Evolutionary conservation across 2,113 vertebrate species (phyloP), one percentile per base, ranked within the genome.

Genomic region (Mormyrus iriodes): DNA sequence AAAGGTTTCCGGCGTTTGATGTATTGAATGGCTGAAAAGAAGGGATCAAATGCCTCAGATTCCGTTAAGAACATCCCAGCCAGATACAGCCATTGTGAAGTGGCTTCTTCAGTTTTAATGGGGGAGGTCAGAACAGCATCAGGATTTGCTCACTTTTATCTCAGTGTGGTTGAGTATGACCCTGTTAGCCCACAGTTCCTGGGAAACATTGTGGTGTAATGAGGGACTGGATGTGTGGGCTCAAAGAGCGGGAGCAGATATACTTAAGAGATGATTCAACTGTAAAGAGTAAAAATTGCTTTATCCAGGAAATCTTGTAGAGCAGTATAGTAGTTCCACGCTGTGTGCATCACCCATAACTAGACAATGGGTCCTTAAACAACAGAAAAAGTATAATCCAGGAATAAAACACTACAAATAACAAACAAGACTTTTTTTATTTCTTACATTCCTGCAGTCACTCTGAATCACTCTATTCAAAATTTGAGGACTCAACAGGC

Each of bases 141-240:
- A 46, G 9, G 82, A 84, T 84, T 84, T 84, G 48, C 82, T 46
- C 42, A 84, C 82, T 84, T 84, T 84, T 84, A 42, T 79, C 73
- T 42, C 73, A 79, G 73, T 35, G 15, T 79, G 73, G 35, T 79
- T 79, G 12, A 79, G 73, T 42, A n/a, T 84, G 82, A 84, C 82
- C 82, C 82, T 48, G 24, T 84, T 46, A 84, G 17, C 42, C 82
- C 44, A 84, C 44, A 48, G 82, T 84, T 44, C 44, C 82, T 84
- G 44, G 35, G 39, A 84, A 44, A 84, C 82, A 84, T 44, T 24
- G 82, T 84, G 82, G 24, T 48, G 42, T 82, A 84, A 84, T 84
- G 44, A 48, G 82, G 42, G 44, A 84, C 73, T 46, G 82, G 24
- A 48, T 84, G 44, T 8, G 82, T 48, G 9, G 82, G 82, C 44